Base-by-base conservation (phyloP, 2,888 invertebrate genomes). In the Apodemia mormo region DNA sequence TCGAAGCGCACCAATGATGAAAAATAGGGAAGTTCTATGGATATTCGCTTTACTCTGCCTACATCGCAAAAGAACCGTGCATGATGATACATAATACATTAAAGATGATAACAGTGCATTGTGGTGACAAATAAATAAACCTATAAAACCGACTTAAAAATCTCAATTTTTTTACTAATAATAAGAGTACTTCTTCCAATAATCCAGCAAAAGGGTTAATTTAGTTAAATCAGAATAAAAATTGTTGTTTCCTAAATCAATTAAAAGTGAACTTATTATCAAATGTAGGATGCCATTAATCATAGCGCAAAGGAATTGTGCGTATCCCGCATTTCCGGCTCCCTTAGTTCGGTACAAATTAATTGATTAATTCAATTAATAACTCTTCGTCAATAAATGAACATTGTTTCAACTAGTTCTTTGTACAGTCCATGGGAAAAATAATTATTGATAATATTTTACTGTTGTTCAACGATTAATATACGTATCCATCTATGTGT, bases 281-380 rank as follows among this genome's bases (percentile, higher is more conserved):
- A 80, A 82, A 82, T 80, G 80, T 80, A 75, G 77, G 80, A 79
- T 77, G 79, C 82, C 80, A 87, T 85, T 85, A 89, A 88, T 87
- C 85, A 83, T 82, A 84, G 45, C 40, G 52, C 14, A 84, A 81
- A 83, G 81, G 82, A 82, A 81, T 72, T 79, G 80, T 71, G 79
- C 79, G 78, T 81, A 80, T 81, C 75, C 76, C 74, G 74, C 75
- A 77, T 76, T 77, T 83, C 76, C 77, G 77, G 77, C 79, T 58
- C 30, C 49, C 69, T 67, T 56, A 33, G 49, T 40, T 30, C 45
- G 33, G 52, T 45, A 45, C 45, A 45, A 45, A 40, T 66, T 33
- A 68, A 67, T 67, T 58, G 68, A 69, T 70, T 58, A 72, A 70
- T 71, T 74, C 54, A 70, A 58, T 72, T 70, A 70, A 52, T 12